phyloP scores from a whole-genome alignment of 2,797 vertebrate genomes.

The Gila robusta region DNA sequence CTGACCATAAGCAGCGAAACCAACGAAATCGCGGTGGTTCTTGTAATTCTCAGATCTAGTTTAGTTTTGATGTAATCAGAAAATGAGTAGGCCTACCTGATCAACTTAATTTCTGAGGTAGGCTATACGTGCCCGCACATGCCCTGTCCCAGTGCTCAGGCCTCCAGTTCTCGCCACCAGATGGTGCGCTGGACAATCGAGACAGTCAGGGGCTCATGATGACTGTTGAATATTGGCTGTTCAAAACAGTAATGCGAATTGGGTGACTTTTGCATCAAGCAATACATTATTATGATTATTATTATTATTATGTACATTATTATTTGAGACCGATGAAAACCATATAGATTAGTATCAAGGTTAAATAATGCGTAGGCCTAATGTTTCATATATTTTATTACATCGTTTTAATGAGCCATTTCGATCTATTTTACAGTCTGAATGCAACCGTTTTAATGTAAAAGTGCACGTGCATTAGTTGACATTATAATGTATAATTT shows the following conservation, averaged over 20 bases:
- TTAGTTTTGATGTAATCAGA: constrained; percentile 33
- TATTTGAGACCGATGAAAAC: background rate
- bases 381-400: background rate
- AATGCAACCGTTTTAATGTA: background rate
- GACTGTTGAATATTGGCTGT: background rate
- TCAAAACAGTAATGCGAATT: background rate
- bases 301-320: background rate
- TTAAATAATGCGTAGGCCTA: background rate
- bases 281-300: background rate
- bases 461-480: background rate
- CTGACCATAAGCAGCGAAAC: constrained; percentile 3
- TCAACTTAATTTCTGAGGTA: background rate
- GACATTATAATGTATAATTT: background rate
- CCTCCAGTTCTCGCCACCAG: constrained; percentile 17
- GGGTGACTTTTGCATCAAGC: background rate
- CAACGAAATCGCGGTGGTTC: background rate
- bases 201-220: background rate
- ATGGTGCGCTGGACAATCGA: background rate
- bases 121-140: constrained; percentile 17
- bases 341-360: background rate
- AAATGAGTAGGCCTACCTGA: background rate
- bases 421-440: background rate
- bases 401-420: background rate
- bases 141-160: background rate
- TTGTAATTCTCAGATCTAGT: background rate